A percentile compares a stretch with the other conserved stretches of the same genome.
phyloP scores from a whole-genome alignment of 2,888 invertebrate species.

The Cheilosia vernalis region DNA sequence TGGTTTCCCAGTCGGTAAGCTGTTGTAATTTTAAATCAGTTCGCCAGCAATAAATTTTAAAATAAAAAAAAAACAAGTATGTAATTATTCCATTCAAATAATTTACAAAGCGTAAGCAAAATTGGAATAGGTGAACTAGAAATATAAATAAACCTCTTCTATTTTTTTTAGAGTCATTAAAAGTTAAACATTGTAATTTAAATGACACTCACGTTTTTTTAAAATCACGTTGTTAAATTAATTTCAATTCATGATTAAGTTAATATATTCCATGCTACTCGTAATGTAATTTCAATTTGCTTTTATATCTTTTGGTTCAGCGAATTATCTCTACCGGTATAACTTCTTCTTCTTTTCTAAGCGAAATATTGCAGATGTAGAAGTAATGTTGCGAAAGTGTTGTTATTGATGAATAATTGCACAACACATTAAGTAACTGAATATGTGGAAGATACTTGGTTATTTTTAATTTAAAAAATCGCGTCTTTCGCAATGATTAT shows the following conservation, averaged over 20 bases:
- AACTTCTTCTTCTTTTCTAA: conserved; percentile 11
- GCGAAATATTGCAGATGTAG: neutral
- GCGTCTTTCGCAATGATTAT: neutral
- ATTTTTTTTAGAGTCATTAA: conserved; percentile 45
- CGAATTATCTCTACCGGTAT: neutral
- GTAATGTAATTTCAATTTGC: conserved; percentile 29
- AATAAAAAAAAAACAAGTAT: conserved; percentile 6
- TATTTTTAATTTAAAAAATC: neutral
- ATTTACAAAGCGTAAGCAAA: conserved; percentile 17
- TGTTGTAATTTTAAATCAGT: conserved; percentile 19
- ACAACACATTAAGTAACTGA: neutral
- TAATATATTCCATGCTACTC: conserved; percentile 12
- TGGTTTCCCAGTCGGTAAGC: conserved; percentile 31
- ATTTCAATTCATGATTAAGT: conserved; percentile 48
- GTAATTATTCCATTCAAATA: neutral
- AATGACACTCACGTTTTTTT: conserved; percentile 57
- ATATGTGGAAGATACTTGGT: neutral
- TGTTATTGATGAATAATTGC: conserved; percentile 6
- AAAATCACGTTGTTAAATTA: conserved; percentile 37
- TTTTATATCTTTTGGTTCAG: conserved; percentile 6
- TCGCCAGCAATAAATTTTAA: neutral
- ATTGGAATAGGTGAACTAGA: conserved; percentile 9
- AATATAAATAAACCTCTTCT: no score
- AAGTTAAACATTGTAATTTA: conserved; percentile 46
- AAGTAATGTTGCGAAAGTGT: conserved; percentile 7